These are phyloP conservation scores for Scaptomyza parva DNA, from an alignment of 2,888 invertebrate genomes.

Conservation along the genomic window DNA sequence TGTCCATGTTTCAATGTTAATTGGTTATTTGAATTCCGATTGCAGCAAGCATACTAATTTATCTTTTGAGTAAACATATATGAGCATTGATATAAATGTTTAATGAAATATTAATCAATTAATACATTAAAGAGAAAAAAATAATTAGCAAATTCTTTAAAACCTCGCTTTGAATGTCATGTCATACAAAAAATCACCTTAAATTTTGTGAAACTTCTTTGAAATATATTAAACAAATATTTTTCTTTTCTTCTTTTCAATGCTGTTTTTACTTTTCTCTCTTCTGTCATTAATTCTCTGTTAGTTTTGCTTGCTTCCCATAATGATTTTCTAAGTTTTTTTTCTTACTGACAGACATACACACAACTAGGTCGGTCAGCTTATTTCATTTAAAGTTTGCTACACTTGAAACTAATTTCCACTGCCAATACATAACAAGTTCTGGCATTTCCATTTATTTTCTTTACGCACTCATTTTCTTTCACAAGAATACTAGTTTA, in stretches of 20 bases:
- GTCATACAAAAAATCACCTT: no score
- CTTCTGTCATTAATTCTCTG: slow-evolving; percentile 16
- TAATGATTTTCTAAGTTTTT: neutral
- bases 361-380: slow-evolving; percentile 5
- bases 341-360: slow-evolving; percentile 2
- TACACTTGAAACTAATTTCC: slow-evolving; percentile 55
- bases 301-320: neutral
- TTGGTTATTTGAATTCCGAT: slow-evolving; percentile 17
- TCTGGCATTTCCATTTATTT: slow-evolving; percentile 35
- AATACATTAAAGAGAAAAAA: no score
- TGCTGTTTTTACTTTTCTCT: slow-evolving; percentile 5
- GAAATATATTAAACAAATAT: no score
- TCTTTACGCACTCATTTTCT: neutral
- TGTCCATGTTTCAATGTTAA: slow-evolving; percentile 11
- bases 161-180: no score
- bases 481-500: neutral
- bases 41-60: neutral
- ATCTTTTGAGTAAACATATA: neutral
- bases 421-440: slow-evolving; percentile 35
- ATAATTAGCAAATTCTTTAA: neutral
- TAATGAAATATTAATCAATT: neutral
- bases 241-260: no score
- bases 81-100: neutral
- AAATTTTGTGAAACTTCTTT: no score
- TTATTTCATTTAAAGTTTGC: slow-evolving; percentile 51